A percentile compares a stretch with the other conserved stretches of the same genome.
These are phyloP conservation scores for Entomobrya multifasciata DNA, from an alignment of 2,888 invertebrate genomes.

Conservation along the genomic window DNA sequence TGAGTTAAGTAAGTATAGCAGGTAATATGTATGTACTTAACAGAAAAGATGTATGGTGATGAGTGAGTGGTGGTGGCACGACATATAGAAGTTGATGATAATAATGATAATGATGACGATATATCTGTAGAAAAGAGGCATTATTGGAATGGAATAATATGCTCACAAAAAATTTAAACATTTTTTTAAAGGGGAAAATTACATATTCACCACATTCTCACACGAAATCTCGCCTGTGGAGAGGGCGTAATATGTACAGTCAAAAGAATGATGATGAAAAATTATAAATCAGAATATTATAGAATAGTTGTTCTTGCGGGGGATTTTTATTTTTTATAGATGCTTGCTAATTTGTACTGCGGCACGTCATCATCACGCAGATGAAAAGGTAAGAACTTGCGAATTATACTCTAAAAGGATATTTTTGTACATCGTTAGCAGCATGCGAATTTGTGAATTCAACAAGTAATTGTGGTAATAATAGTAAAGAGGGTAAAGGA, in stretches of 20 bases:
- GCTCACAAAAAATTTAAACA: slow-evolving; percentile 24
- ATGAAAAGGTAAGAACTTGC: slow-evolving; percentile 66
- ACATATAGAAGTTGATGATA: slow-evolving; percentile 4
- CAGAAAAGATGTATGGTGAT: slow-evolving; percentile 32
- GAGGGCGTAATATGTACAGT: slow-evolving; percentile 58
- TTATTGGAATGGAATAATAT: slow-evolving; percentile 14
- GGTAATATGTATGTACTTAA: slow-evolving; percentile 6
- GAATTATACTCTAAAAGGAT: slow-evolving; percentile 48
- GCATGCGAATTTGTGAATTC: slow-evolving; percentile 53
- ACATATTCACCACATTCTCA: slow-evolving; percentile 58
- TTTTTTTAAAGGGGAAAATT: slow-evolving; percentile 28
- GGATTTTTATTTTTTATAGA: slow-evolving; percentile 46
- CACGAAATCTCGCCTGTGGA: slow-evolving; percentile 70
- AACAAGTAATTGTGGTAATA: slow-evolving; percentile 47
- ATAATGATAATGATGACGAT: slow-evolving; percentile 17
- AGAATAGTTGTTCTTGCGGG: slow-evolving; percentile 24
- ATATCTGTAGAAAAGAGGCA: neutral
- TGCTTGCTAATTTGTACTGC: slow-evolving; percentile 69
- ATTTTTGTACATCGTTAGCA: slow-evolving; percentile 61
- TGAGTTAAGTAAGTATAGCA: neutral
- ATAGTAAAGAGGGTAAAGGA: slow-evolving; percentile 29
- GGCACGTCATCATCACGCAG: slow-evolving; percentile 66
- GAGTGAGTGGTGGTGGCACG: slow-evolving; percentile 10
- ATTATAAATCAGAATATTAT: slow-evolving; percentile 4
- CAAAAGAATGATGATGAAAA: slow-evolving; percentile 9